These are phyloP conservation scores for Pseudanteris insignis DNA, from an alignment of 2,888 invertebrate species.

Conservation along the genomic window DNA sequence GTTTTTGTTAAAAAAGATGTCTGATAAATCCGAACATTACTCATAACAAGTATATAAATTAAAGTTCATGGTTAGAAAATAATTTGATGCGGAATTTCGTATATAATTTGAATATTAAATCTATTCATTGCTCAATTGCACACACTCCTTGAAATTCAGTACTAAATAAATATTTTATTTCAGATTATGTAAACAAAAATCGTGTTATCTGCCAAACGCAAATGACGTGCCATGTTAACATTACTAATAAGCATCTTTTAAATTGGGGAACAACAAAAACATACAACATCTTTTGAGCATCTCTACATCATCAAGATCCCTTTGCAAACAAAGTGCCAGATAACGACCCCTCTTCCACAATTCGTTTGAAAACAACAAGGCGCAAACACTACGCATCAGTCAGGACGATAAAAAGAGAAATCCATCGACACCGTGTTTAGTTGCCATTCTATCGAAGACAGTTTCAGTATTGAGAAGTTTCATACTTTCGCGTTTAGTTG, in stretches of 20 bases:
- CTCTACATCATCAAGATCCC: slow-evolving; percentile 8
- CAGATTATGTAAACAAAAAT: too few species aligned
- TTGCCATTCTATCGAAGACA: slow-evolving; percentile 2
- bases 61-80: too few species aligned
- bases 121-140: too few species aligned
- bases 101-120: too few species aligned
- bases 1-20: too few species aligned
- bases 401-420: slow-evolving; percentile 13
- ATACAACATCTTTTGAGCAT: slow-evolving; percentile 1
- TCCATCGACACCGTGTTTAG: neutral
- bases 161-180: too few species aligned
- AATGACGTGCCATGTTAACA: too few species aligned
- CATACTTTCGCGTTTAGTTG: neutral
- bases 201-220: too few species aligned
- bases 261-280: slow-evolving; percentile 1
- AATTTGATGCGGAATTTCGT: too few species aligned
- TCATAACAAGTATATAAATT: too few species aligned
- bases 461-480: slow-evolving; percentile 1
- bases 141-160: too few species aligned
- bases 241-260: neutral
- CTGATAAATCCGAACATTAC: too few species aligned
- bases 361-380: slow-evolving; percentile 7
- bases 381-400: slow-evolving; percentile 6
- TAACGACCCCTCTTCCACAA: slow-evolving; percentile 10
- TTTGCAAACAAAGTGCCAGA: slow-evolving; percentile 16